Evolutionary conservation across 2,797 vertebrate genomes (phyloP).

Genomic region (Odontamblyopus rebecca): DNA sequence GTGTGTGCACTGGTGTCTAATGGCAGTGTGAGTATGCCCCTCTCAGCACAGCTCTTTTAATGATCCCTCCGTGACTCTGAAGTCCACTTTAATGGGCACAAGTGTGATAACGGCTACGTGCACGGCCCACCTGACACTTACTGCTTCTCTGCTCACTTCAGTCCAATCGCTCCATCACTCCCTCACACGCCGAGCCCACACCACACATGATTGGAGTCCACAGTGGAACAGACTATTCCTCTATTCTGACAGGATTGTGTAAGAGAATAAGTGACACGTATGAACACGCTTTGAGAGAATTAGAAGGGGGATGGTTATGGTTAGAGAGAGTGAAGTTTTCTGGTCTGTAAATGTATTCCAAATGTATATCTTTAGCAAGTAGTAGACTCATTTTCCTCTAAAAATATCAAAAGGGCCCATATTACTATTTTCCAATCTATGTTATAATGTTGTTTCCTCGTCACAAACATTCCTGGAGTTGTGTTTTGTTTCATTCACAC

Average conservation of each 20-base stretch:
- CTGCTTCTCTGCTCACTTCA: conserved; percentile 48
- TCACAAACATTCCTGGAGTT: no score
- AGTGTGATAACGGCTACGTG: conserved; percentile 61
- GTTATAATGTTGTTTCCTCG: no score
- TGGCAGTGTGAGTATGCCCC: conserved; percentile 34
- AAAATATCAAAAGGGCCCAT: no score
- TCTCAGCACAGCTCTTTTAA: conserved; percentile 47
- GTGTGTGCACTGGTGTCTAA: conserved; percentile 38
- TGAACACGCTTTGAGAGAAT: not conserved
- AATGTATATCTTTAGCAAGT: no score
- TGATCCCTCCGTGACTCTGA: conserved; percentile 49
- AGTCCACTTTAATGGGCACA: conserved; percentile 61
- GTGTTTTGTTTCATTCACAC: no score
- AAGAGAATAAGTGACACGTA: not conserved
- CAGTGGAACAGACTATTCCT: conserved; percentile 21
- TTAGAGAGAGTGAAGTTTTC: not conserved
- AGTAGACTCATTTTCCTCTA: no score
- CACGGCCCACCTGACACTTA: conserved; percentile 59
- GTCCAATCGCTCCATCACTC: conserved; percentile 41
- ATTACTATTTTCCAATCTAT: no score
- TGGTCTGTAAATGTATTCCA: no score
- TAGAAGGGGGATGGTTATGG: not conserved
- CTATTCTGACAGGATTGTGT: not conserved
- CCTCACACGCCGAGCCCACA: conserved; percentile 50
- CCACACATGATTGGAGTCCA: conserved; percentile 52